Base-by-base conservation (phyloP, 2,113 vertebrate genomes). In the Macquaria ambigua region DNA sequence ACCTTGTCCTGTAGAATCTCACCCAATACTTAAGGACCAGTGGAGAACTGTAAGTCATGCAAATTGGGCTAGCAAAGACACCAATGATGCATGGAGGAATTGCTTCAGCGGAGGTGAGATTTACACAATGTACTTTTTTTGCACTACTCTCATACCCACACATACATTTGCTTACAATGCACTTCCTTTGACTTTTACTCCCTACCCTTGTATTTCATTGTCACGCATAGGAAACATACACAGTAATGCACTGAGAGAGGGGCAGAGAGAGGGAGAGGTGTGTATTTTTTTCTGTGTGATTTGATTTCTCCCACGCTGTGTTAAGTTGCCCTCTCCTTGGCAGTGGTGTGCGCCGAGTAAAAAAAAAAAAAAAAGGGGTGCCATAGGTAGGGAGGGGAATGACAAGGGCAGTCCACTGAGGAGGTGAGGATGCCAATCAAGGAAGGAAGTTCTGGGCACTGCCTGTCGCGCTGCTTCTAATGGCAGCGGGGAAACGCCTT, bases 31-130 rank as follows among this genome's bases (percentile, higher is more conserved):
- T 90, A 92, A 90, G 91, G 87, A 90, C 79, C 94, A 84, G 87
- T n/a, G 39, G 88, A 92, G 90, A 87, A 87, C 90, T 83, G 89
- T 94, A 93, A 93, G 82, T 95, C 93, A 95, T 91, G 93, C 91
- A 94, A 94, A 95, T 94, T 94, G 90, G 90, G 80, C 83, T 53
- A 74, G 91, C 87, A 87, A 82, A 92, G 91, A 90, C 90, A 91
- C 82, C 90, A 87, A 94, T 64, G 85, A 93, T 82, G 87, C 92
- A 92, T 71, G 52, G 74, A 92, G 92, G 93, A 93, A 85, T 82
- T 79, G 83, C 81, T 55, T 91, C 58, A 28, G 85, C n/a, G 52
- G 82, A 83, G 63, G 63, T 50, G 87, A 88, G 91, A 86, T 91
- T 92, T 89, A 87, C 72, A 87, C 71, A 59, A 31, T 79, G 72